These are phyloP conservation scores for Zygogramma bicolorata DNA, from an alignment of 2,888 invertebrate species.

Conservation along the genomic window DNA sequence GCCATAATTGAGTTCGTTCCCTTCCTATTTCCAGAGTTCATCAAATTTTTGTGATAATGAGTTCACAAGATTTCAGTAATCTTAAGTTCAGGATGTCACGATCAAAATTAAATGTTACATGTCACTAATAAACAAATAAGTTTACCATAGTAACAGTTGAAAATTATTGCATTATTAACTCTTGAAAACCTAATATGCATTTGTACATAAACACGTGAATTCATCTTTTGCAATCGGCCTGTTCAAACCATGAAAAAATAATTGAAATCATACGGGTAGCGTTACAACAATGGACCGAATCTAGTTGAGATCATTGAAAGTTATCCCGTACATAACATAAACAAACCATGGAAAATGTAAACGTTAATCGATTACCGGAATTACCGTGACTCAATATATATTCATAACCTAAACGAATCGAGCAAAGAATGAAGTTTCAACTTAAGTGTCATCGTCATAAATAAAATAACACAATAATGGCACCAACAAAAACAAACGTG, in stretches of 20 bases:
- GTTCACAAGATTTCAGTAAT: too few species aligned
- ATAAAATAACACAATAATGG: conserved; percentile 36
- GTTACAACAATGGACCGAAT: conserved; percentile 31
- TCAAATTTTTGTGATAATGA: too few species aligned
- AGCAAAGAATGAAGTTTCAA: conserved; percentile 45
- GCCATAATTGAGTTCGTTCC: too few species aligned
- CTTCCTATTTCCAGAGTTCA: too few species aligned
- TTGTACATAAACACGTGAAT: neutral
- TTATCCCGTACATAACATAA: conserved; percentile 27
- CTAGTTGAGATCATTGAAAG: conserved; percentile 37
- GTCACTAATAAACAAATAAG: too few species aligned
- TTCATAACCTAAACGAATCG: conserved; percentile 42
- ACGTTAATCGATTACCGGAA: conserved; percentile 46
- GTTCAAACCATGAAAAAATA: neutral
- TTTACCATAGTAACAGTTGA: too few species aligned
- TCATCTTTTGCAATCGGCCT: neutral
- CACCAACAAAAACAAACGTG: conserved; percentile 36
- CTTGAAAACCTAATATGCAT: too few species aligned
- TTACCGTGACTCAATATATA: conserved; percentile 47
- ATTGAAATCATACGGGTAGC: neutral
- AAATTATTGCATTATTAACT: too few species aligned
- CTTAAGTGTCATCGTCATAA: conserved; percentile 37
- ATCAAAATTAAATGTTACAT: too few species aligned
- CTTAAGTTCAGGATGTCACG: too few species aligned
- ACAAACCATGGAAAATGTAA: conserved; percentile 46